These are phyloP conservation scores for Oryzias curvinotus DNA, from an alignment of 2,113 vertebrate genomes.

Conservation along the genomic window DNA sequence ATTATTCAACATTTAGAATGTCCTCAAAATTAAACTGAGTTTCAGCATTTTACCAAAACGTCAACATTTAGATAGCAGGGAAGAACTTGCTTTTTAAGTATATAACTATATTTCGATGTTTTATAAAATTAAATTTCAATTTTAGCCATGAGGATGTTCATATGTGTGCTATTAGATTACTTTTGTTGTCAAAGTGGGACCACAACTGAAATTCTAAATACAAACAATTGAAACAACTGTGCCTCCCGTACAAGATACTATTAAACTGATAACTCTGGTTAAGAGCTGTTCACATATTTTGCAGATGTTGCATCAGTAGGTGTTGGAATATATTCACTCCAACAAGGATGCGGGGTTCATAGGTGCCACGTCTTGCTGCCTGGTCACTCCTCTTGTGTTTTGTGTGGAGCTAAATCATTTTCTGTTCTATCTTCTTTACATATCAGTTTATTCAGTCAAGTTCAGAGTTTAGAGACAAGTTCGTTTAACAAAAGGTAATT, in stretches of 20 bases:
- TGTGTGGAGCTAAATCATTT: constrained; percentile 32
- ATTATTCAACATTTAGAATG: too few relatives aligned
- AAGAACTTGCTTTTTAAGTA: too few relatives aligned
- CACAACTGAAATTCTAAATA: too few relatives aligned
- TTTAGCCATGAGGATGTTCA: too few relatives aligned
- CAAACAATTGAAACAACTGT: constrained; percentile 8
- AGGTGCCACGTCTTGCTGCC: constrained; percentile 66
- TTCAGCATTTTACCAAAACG: too few relatives aligned
- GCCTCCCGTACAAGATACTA: constrained; percentile 1
- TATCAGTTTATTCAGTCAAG: neutral
- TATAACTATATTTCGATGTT: too few relatives aligned
- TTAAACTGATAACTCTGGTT: constrained; percentile 41
- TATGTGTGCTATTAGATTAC: too few relatives aligned
- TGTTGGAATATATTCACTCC: constrained; percentile 61
- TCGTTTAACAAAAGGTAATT: constrained; percentile 16
- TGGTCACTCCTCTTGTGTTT: constrained; percentile 59
- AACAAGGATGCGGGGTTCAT: constrained; percentile 63
- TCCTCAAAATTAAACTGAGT: too few relatives aligned
- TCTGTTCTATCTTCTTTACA: constrained; percentile 6
- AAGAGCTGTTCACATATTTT: constrained; percentile 58
- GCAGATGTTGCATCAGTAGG: constrained; percentile 53
- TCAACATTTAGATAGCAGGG: too few relatives aligned
- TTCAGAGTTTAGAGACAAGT: constrained; percentile 9
- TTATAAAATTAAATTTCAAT: too few relatives aligned
- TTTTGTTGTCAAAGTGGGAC: too few relatives aligned